A percentile compares a stretch with the other conserved stretches of the same genome.
phyloP scores from a whole-genome alignment of 2,888 invertebrate species.

The Sarcophaga carnaria region DNA sequence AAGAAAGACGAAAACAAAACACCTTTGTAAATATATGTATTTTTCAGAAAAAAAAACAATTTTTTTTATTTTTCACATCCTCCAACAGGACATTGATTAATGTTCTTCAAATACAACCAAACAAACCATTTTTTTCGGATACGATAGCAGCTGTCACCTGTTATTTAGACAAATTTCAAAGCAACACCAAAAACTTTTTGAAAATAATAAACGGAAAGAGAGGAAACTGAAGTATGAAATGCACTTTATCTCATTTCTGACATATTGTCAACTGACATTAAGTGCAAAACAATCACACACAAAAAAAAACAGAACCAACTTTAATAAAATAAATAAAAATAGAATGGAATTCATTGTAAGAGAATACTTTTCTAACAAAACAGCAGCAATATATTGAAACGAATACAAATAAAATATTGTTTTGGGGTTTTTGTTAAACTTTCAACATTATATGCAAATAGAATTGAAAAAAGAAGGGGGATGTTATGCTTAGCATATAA shows the following conservation, averaged over 20 bases:
- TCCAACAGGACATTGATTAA: neutral
- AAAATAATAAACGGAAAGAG: too few species aligned
- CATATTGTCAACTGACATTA: constrained; percentile 32
- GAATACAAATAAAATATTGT: too few species aligned
- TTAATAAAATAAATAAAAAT: neutral
- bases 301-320: constrained; percentile 9
- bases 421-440: too few species aligned
- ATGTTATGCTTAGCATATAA: too few species aligned
- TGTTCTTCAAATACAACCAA: neutral
- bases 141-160: neutral
- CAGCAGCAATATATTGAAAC: too few species aligned
- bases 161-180: neutral
- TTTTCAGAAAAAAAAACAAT: too few species aligned
- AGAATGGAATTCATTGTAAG: constrained; percentile 1
- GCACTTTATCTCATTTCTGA: constrained; percentile 13
- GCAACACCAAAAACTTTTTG: too few species aligned
- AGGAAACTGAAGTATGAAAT: neutral
- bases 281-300: constrained; percentile 1
- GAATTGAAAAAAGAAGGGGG: too few species aligned
- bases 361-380: neutral
- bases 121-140: neutral
- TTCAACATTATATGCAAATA: too few species aligned
- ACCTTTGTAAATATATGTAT: too few species aligned
- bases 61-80: neutral
- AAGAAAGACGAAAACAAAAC: too few species aligned